phyloP scores from a whole-genome alignment of 37 sponge, comb jelly and placozoan species.

The Cliona cf. orientalis region DNA sequence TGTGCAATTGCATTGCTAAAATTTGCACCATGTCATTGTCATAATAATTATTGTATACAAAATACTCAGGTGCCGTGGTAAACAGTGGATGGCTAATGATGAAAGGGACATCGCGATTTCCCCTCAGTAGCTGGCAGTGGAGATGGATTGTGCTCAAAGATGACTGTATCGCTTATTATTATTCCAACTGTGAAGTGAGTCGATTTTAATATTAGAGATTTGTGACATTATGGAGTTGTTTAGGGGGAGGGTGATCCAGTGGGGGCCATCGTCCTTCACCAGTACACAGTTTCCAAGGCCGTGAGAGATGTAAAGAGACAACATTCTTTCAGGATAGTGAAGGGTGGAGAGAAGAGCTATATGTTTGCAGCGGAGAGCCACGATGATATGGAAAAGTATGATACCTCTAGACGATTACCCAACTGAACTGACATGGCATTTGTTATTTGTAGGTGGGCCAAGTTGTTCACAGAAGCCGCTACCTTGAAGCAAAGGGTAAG shows the following conservation, averaged over 20 bases:
- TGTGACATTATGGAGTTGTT: background rate
- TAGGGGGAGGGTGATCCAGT: slow-evolving; percentile 38
- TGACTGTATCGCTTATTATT: slow-evolving; percentile 67
- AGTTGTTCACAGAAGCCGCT: slow-evolving; percentile 52
- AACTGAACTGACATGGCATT: background rate
- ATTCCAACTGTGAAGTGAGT: slow-evolving; percentile 43
- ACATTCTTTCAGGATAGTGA: slow-evolving; percentile 36
- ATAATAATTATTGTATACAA: too few relatives aligned
- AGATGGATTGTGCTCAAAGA: slow-evolving; percentile 66
- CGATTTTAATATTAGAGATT: background rate
- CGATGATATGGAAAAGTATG: slow-evolving; percentile 60
- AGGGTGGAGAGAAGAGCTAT: slow-evolving; percentile 63
- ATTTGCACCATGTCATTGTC: too few relatives aligned
- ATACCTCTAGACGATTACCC: too few relatives aligned
- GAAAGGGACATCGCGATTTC: slow-evolving; percentile 51
- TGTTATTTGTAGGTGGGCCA: slow-evolving; percentile 37
- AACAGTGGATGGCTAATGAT: slow-evolving; percentile 53
- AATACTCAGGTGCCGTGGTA: slow-evolving; percentile 28
- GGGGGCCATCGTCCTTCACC: slow-evolving; percentile 59
- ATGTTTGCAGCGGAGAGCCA: slow-evolving; percentile 41
- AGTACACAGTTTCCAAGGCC: slow-evolving; percentile 59
- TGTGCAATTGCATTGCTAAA: too few relatives aligned
- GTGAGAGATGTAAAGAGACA: slow-evolving; percentile 25
- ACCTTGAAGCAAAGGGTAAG: slow-evolving; percentile 34
- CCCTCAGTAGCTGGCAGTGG: slow-evolving; percentile 50